These are phyloP conservation scores for Craniophora ligustri DNA, from an alignment of 2,888 invertebrate species.

Conservation along the genomic window DNA sequence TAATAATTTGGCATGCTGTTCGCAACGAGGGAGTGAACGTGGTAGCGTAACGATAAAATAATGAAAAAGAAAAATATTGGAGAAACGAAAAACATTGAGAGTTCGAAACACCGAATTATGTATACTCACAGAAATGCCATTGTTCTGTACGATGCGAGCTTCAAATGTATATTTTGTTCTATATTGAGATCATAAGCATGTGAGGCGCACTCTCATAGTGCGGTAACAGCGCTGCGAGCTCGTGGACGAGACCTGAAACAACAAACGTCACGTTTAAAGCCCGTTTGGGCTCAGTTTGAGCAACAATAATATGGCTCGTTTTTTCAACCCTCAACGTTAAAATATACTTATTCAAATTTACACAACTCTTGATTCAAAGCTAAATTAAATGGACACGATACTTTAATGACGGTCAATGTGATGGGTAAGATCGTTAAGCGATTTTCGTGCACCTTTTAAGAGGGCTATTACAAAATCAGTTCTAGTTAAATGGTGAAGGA, in stretches of 20 bases:
- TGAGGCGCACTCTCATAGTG: slow-evolving; percentile 84
- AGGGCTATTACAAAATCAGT: too few species aligned
- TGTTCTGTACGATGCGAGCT: slow-evolving; percentile 71
- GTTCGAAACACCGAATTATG: slow-evolving; percentile 69
- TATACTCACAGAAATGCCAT: slow-evolving; percentile 85
- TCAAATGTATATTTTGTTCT: slow-evolving; percentile 69
- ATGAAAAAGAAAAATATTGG: slow-evolving; percentile 73
- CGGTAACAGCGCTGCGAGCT: slow-evolving; percentile 69
- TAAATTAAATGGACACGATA: slow-evolving; percentile 21
- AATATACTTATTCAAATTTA: slow-evolving; percentile 3
- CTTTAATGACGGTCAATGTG: slow-evolving; percentile 21
- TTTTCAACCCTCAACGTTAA: slow-evolving; percentile 26
- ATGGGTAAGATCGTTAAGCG: slow-evolving; percentile 10
- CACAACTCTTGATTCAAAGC: slow-evolving; percentile 6
- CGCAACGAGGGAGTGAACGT: slow-evolving; percentile 88
- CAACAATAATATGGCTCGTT: slow-evolving; percentile 29
- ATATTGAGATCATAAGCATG: slow-evolving; percentile 80
- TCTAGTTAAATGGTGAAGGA: too few species aligned
- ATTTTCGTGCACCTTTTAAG: slow-evolving; percentile 15
- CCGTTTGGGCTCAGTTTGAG: slow-evolving; percentile 33
- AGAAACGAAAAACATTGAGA: slow-evolving; percentile 82
- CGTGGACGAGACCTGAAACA: slow-evolving; percentile 81
- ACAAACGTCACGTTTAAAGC: slow-evolving; percentile 67
- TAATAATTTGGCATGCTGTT: slow-evolving; percentile 88
- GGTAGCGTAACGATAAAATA: slow-evolving; percentile 85